These are phyloP conservation scores for Drosophila insularis DNA, from an alignment of 1,140 invertebrate species.

Conservation along the genomic window DNA sequence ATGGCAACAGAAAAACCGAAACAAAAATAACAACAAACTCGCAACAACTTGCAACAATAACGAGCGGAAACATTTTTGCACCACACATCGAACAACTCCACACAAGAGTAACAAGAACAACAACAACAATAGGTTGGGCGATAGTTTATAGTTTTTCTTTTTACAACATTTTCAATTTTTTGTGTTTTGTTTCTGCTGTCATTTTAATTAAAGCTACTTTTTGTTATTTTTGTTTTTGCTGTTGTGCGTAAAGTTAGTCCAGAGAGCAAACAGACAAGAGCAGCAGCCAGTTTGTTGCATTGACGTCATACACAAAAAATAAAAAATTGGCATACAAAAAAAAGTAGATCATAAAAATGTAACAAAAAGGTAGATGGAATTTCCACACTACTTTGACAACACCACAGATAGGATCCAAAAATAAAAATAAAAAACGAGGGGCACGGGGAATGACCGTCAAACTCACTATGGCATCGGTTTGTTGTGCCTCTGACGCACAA, in stretches of 20 bases:
- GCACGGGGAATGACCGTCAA: background rate
- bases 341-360: conserved; percentile 29
- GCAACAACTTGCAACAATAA: conserved; percentile 11
- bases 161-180: background rate
- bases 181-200: background rate
- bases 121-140: background rate
- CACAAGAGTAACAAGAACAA: background rate
- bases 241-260: conserved; percentile 16
- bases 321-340: conserved; percentile 8
- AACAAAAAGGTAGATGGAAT: conserved; percentile 7
- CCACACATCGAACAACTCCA: conserved; percentile 5
- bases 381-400: background rate
- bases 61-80: conserved; percentile 15
- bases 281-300: conserved; percentile 33
- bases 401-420: background rate
- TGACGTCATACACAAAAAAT: conserved; percentile 36
- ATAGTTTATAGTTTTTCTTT: conserved; percentile 11
- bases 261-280: conserved; percentile 3
- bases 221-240: background rate
- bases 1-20: conserved; percentile 21
- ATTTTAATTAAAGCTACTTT: conserved; percentile 16
- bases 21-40: conserved; percentile 11
- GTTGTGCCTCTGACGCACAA: background rate
- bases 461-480: background rate
- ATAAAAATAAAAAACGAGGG: background rate